These are phyloP conservation scores for Ferdinandea cuprea DNA, from an alignment of 2,888 invertebrate genomes.

Conservation along the genomic window DNA sequence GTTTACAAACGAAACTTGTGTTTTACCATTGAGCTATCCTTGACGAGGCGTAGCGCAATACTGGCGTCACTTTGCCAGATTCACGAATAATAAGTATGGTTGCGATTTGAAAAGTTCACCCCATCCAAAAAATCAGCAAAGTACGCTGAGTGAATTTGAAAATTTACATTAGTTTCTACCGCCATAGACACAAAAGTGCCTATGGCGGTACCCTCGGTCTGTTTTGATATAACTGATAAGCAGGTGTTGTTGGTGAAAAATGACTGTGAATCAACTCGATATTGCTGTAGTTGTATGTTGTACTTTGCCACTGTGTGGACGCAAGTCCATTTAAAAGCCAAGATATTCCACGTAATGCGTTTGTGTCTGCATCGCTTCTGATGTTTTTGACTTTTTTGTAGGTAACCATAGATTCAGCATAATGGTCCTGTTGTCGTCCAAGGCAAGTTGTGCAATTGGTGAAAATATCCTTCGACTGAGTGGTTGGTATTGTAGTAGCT, in stretches of 20 bases:
- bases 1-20: too few relatives aligned
- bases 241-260: conserved; percentile 80
- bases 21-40: too few relatives aligned
- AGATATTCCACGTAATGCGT: conserved; percentile 80
- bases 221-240: conserved; percentile 78
- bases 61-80: conserved; percentile 1
- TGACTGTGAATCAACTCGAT: conserved; percentile 79
- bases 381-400: conserved; percentile 80
- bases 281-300: conserved; percentile 80
- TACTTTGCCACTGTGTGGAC: conserved; percentile 81
- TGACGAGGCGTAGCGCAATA: background rate
- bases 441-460: conserved; percentile 78
- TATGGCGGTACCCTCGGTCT: conserved; percentile 74
- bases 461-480: conserved; percentile 78
- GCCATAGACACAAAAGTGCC: conserved; percentile 78
- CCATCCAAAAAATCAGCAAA: conserved; percentile 27
- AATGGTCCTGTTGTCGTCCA: conserved; percentile 79
- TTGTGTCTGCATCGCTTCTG: conserved; percentile 79
- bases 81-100: background rate
- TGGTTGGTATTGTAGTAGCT: conserved; percentile 53
- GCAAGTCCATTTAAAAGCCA: conserved; percentile 79
- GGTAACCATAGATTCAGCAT: conserved; percentile 78
- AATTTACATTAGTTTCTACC: background rate
- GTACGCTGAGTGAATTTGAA: conserved; percentile 77
- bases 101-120: background rate